Conservation (phyloP, 2,888 invertebrate species). For the Synergus umbraculus region DNA sequence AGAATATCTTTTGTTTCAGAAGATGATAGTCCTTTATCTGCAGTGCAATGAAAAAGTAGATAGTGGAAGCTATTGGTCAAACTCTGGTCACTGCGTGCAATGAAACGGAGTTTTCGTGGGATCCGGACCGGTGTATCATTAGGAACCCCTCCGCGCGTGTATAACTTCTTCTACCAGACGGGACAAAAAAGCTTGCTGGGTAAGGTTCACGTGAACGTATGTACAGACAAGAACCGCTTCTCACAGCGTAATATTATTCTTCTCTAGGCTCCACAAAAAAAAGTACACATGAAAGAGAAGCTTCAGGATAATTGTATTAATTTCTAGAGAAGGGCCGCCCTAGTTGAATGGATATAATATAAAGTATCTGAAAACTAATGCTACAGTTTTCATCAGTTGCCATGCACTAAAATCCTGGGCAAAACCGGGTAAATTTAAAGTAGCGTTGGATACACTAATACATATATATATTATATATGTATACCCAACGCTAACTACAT, state of each 20-base stretch:
- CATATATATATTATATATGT: not conserved
- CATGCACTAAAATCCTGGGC: too few species aligned
- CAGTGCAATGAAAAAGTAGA: constrained; percentile 20
- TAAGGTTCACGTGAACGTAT: constrained; percentile 1
- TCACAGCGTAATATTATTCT: not conserved
- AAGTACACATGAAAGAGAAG: not conserved
- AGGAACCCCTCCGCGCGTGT: constrained; percentile 56
- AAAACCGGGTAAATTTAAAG: too few species aligned
- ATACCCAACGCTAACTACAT: constrained; percentile 55
- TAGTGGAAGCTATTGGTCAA: constrained; percentile 34
- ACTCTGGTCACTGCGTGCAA: constrained; percentile 54
- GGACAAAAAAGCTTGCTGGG: not conserved
- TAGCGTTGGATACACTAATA: too few species aligned
- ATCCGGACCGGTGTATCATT: constrained; percentile 63
- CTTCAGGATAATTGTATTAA: constrained; percentile 4
- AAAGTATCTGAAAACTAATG: not conserved
- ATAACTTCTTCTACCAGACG: not conserved
- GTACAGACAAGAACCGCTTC: constrained; percentile 3
- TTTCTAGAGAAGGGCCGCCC: not conserved
- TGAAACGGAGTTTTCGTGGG: constrained; percentile 60
- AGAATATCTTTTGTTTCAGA: not conserved
- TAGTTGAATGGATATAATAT: not conserved
- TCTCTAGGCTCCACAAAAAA: not conserved
- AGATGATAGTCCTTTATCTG: not conserved
- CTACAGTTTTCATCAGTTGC: not conserved